Conservation (phyloP, 1,140 invertebrate species). For the Neodiprion lecontei region DNA sequence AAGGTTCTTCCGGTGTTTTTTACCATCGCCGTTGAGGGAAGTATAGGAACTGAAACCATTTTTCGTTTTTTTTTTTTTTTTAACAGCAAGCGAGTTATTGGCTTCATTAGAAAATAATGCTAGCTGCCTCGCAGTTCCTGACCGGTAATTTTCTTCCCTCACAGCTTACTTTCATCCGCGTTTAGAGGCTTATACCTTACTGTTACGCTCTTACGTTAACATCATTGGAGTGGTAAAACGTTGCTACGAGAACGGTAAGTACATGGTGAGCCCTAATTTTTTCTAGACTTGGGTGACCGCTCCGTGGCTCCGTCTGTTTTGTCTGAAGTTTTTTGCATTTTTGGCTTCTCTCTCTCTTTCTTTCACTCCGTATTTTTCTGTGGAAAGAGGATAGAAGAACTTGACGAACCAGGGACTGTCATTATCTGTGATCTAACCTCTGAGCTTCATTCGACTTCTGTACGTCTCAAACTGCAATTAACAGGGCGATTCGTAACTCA, state of each 20-base stretch:
- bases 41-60: too few relatives aligned
- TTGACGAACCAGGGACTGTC: conserved; percentile 58
- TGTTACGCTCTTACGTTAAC: conserved; percentile 44
- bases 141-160: conserved; percentile 48
- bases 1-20: too few relatives aligned
- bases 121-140: neutral
- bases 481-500: too few relatives aligned
- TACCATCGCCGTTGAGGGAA: too few relatives aligned
- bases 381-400: conserved; percentile 15
- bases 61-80: too few relatives aligned
- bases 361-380: conserved; percentile 15
- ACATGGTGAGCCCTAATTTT: conserved; percentile 56
- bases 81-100: too few relatives aligned
- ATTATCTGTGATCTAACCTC: conserved; percentile 43
- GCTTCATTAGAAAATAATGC: too few relatives aligned
- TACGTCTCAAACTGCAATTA: too few relatives aligned
- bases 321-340: neutral
- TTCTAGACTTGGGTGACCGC: conserved; percentile 34
- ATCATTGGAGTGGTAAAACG: conserved; percentile 58
- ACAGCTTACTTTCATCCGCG: conserved; percentile 55
- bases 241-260: conserved; percentile 47
- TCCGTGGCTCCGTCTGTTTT: conserved; percentile 1
- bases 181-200: conserved; percentile 22
- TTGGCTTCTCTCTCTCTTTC: conserved; percentile 25
- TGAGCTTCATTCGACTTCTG: too few relatives aligned